Base-by-base conservation (phyloP, 2,797 vertebrate species). In the Zalophus californianus region DNA sequence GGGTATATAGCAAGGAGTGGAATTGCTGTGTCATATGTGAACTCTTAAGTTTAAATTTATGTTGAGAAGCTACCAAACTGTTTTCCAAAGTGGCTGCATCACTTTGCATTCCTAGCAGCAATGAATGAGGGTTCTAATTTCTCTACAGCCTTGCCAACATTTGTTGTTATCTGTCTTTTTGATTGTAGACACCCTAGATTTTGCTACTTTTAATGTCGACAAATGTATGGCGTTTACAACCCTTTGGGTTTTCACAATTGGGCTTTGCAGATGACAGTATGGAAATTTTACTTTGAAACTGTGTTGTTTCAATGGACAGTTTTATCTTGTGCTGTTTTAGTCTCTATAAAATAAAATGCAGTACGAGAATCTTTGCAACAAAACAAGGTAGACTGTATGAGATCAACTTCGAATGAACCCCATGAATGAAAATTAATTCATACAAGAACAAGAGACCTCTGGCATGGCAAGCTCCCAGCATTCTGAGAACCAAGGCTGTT, bases 321-420 rank as follows among this genome's bases (percentile, higher is more conserved):
- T 90, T 78, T 77, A 84, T 35, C 38, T 58, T 66, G 54, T 1
- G 7, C 41, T 62, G 10, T 64, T 91, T 89, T 82, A 29, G 64
- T 68, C 54, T 84, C 78, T 86, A 35, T 44, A 79, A 85, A 94
- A 56, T 27, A 64, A 92, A 94, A 50, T 77, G 20, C 35, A 25
- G 14, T 21, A 15, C 62, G 38, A 77, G 79, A 85, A 54, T 50
- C 23, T 48, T 66, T 54, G 75, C 54, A 91, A 60, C 79, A 86
- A 84, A 94, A 84, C 78, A 68, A 92, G 54, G 88, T 85, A 52
- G 86, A 60, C 48, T 88, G 54, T 94, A 54, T 86, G 86, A 73
- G 52, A 60, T 97, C 95, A 95, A 94, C 95, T 96, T 79, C 64
- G 79, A 96, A 90, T 95, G 97, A 97, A 94, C 96, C 84, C 86